Evolutionary conservation across 2,797 vertebrate genomes (phyloP).

Genomic region (Aythya fuligula): DNA sequence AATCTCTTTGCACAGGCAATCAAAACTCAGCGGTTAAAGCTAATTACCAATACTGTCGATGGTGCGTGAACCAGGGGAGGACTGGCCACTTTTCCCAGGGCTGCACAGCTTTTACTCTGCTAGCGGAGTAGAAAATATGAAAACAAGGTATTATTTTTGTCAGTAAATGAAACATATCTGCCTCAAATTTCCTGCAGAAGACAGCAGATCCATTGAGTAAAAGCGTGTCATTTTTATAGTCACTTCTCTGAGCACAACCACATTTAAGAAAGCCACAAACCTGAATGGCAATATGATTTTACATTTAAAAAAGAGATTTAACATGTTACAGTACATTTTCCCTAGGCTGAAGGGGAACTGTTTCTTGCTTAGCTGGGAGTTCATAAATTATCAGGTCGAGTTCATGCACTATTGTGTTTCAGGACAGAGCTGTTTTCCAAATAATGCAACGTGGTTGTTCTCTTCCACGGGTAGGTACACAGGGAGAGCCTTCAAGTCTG

Average conservation of each 20-base stretch:
- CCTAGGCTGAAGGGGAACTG: not conserved
- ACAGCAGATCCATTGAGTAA: slow-evolving; percentile 63
- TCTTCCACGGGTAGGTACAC: not conserved
- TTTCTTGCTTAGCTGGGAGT: slow-evolving; percentile 65
- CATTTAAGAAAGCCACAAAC: slow-evolving; percentile 57
- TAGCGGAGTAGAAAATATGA: slow-evolving; percentile 40
- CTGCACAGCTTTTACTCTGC: not conserved
- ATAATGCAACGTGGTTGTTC: not conserved
- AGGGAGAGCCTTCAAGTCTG: slow-evolving; percentile 6
- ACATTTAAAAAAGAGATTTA: slow-evolving; percentile 60
- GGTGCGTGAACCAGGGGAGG: slow-evolving; percentile 20
- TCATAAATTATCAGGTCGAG: slow-evolving; percentile 44
- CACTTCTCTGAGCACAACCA: not conserved
- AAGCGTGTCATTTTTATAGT: slow-evolving; percentile 42
- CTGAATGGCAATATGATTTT: slow-evolving; percentile 47
- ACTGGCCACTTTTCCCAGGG: slow-evolving; percentile 21
- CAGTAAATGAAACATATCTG: slow-evolving; percentile 56
- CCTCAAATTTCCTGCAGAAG: slow-evolving; percentile 63
- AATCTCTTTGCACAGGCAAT: slow-evolving; percentile 23
- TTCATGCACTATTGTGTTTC: slow-evolving; percentile 52
- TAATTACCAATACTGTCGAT: slow-evolving; percentile 49
- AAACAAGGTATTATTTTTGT: slow-evolving; percentile 47
- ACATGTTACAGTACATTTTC: slow-evolving; percentile 43
- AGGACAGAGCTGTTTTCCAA: slow-evolving; percentile 57
- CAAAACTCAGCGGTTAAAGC: slow-evolving; percentile 45